Evolutionary conservation across 2,113 vertebrate genomes (phyloP).

Genomic region (Chiloscyllium plagiosum): DNA sequence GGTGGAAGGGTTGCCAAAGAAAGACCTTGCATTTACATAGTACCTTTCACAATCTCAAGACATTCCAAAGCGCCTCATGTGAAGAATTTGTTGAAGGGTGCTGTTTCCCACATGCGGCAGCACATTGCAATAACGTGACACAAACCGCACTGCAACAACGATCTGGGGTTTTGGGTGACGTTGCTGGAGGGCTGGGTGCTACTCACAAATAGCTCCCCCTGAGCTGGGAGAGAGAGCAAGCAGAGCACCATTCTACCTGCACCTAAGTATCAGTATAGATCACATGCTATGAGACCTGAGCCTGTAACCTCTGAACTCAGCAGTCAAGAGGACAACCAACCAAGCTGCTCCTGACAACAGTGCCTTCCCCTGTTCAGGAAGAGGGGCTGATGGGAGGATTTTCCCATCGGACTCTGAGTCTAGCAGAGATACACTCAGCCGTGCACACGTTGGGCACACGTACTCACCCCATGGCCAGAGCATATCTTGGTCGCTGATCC

Average conservation of each 20-base stretch:
- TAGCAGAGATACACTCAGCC: background rate
- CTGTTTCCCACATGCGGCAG: background rate
- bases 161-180: background rate
- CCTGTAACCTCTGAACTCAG: background rate
- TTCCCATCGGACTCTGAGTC: background rate
- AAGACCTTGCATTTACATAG: background rate
- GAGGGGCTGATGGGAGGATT: background rate
- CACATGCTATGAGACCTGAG: background rate
- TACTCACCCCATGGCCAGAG: conserved; percentile 92
- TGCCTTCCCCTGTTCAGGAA: too few species aligned
- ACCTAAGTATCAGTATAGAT: background rate
- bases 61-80: background rate
- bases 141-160: background rate
- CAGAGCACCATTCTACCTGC: background rate
- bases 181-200: background rate
- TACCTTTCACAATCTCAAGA: background rate
- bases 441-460: background rate
- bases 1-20: background rate
- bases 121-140: background rate
- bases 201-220: background rate
- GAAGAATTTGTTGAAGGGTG: background rate
- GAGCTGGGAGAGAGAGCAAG: too few species aligned
- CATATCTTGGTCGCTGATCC: conserved; percentile 86
- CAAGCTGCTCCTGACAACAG: background rate
- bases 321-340: background rate